Conservation (phyloP, 1,140 invertebrate species). For the Drosophila lacteicornis region DNA sequence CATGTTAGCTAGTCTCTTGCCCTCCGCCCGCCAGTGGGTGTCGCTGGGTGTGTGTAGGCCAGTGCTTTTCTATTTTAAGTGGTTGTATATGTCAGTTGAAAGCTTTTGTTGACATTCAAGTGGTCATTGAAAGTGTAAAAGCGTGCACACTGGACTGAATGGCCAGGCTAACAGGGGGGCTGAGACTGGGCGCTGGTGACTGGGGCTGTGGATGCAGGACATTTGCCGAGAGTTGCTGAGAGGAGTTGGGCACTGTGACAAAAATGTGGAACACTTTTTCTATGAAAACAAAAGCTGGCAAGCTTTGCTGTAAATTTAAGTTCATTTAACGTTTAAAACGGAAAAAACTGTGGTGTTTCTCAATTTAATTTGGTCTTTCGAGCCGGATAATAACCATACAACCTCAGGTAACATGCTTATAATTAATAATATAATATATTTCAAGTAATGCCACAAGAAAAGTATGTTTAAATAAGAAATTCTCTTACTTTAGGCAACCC, state of each 20-base stretch:
- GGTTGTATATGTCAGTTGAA: conserved; percentile 81
- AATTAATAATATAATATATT: no score
- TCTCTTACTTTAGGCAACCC: no score
- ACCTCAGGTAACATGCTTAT: no score
- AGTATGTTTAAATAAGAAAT: no score
- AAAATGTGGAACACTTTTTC: not conserved
- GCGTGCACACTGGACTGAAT: conserved; percentile 50
- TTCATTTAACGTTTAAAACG: no score
- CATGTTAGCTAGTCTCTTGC: conserved; percentile 13
- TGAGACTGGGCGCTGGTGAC: no score
- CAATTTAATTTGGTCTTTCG: no score
- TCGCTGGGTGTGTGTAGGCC: conserved; percentile 38
- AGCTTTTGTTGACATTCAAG: conserved; percentile 81
- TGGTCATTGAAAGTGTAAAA: conserved; percentile 81
- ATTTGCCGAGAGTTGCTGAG: not conserved
- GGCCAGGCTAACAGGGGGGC: not conserved
- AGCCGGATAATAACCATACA: no score
- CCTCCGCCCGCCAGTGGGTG: not conserved
- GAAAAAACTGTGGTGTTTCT: no score
- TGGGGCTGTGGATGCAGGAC: not conserved
- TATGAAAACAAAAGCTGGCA: no score
- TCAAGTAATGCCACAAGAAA: no score
- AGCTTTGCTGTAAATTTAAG: no score
- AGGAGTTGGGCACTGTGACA: not conserved
- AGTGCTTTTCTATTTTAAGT: conserved; percentile 76